Evolutionary conservation across 2,113 vertebrate species (phyloP).

Genomic region (Physeter macrocephalus): DNA sequence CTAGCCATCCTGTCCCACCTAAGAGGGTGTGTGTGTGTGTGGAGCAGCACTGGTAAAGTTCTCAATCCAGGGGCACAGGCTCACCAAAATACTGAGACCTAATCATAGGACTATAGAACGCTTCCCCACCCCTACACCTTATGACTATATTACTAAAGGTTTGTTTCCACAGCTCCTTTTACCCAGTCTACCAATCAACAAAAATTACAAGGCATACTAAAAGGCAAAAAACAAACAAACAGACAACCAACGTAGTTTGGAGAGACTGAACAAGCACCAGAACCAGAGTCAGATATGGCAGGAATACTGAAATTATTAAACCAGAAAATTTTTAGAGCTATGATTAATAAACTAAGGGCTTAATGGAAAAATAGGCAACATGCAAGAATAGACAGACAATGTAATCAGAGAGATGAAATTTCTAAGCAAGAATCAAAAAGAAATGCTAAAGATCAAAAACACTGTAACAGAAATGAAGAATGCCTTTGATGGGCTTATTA

Average conservation of each 20-base stretch:
- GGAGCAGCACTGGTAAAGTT: neutral
- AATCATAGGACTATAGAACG: neutral
- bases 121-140: neutral
- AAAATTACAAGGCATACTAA: neutral
- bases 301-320: neutral
- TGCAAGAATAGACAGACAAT: neutral
- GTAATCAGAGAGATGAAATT: neutral
- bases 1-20: neutral
- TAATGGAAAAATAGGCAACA: neutral
- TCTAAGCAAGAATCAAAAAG: neutral
- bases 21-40: neutral
- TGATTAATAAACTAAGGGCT: neutral
- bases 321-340: neutral
- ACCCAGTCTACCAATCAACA: neutral
- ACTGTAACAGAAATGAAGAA: neutral
- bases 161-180: neutral
- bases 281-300: neutral
- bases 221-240: neutral
- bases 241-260: neutral
- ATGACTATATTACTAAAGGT: neutral
- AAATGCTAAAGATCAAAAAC: neutral
- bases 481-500: neutral
- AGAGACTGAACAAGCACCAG: neutral
- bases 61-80: neutral
- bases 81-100: neutral